phyloP scores from a whole-genome alignment of 1,140 invertebrate genomes.

The Drosophila asahinai region DNA sequence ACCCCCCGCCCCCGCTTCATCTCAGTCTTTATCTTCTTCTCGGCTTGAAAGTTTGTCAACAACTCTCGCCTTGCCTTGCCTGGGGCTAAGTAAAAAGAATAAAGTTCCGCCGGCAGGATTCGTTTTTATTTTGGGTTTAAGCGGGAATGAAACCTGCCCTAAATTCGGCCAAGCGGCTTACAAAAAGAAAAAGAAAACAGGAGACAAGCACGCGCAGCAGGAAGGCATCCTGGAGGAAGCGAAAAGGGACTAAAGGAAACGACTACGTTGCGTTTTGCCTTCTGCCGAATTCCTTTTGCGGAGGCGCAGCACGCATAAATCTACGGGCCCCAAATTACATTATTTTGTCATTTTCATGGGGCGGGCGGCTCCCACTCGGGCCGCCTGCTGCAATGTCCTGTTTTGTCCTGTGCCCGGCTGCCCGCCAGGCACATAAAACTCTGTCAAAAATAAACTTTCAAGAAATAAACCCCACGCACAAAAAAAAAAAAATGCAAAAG shows the following conservation, averaged over 20 bases:
- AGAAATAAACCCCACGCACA: constrained; percentile 42
- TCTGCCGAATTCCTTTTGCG: constrained; percentile 29
- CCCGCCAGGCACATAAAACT: constrained; percentile 76
- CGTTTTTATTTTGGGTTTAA: constrained; percentile 43
- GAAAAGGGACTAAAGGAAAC: constrained; percentile 53
- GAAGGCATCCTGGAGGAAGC: constrained; percentile 23
- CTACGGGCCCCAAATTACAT: constrained; percentile 80
- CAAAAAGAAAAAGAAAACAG: constrained; percentile 29
- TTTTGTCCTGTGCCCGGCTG: constrained; percentile 36
- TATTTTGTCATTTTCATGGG: constrained; percentile 80
- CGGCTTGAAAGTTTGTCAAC: constrained; percentile 50
- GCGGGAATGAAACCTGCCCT: constrained; percentile 73
- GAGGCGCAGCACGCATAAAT: constrained; percentile 82
- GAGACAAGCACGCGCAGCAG: constrained; percentile 51
- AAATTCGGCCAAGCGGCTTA: constrained; percentile 80
- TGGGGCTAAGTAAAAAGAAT: constrained; percentile 22
- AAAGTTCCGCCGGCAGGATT: constrained; percentile 45
- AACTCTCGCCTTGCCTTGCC: constrained; percentile 38
- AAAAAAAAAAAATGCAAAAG: constrained; percentile 76
- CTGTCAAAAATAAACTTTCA: constrained; percentile 81
- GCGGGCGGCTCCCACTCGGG: constrained; percentile 1
- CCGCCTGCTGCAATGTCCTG: constrained; percentile 62
- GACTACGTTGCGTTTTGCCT: constrained; percentile 72
- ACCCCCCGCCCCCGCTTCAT: not conserved
- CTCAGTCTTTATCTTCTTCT: constrained; percentile 22